These are phyloP conservation scores for Drosophila silvestris DNA, from an alignment of 2,888 invertebrate species.

Conservation along the genomic window DNA sequence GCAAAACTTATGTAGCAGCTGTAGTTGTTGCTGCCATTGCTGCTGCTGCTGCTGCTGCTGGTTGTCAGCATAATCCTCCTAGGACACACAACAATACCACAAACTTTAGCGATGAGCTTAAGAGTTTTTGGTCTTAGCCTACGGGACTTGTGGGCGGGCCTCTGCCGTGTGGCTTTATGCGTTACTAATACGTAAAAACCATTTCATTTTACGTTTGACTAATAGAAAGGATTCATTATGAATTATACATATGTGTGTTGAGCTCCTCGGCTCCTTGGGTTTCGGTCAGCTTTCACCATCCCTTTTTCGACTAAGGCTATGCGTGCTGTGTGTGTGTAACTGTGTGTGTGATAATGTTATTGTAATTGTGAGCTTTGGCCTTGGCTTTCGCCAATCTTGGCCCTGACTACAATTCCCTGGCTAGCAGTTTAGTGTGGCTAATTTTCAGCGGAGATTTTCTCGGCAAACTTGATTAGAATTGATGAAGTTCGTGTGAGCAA, in stretches of 20 bases:
- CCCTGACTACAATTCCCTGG: conserved; percentile 36
- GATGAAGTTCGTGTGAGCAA: conserved; percentile 63
- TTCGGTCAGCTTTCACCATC: conserved; percentile 11
- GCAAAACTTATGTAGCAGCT: conserved; percentile 39
- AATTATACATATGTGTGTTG: conserved; percentile 69
- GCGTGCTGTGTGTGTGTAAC: conserved; percentile 50
- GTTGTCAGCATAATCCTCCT: conserved; percentile 64
- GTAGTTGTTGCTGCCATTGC: conserved; percentile 32
- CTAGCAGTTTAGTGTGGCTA: conserved; percentile 66
- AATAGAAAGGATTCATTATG: conserved; percentile 82
- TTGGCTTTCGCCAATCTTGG: conserved; percentile 11
- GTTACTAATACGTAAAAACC: conserved; percentile 72
- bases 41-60: conserved; percentile 16
- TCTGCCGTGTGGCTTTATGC: conserved; percentile 63
- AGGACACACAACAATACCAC: conserved; percentile 69
- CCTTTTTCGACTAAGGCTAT: conserved; percentile 42
- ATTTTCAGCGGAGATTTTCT: conserved; percentile 74
- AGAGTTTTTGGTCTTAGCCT: conserved; percentile 54
- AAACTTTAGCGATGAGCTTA: conserved; percentile 62
- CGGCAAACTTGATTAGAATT: conserved; percentile 72
- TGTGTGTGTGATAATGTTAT: conserved; percentile 32
- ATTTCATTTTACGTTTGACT: conserved; percentile 79
- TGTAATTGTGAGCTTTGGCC: conserved; percentile 64
- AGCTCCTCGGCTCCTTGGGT: conserved; percentile 12
- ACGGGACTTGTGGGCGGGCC: conserved; percentile 19